These are phyloP conservation scores for Saxicola maurus DNA, from an alignment of 2,797 vertebrate species.

Conservation along the genomic window DNA sequence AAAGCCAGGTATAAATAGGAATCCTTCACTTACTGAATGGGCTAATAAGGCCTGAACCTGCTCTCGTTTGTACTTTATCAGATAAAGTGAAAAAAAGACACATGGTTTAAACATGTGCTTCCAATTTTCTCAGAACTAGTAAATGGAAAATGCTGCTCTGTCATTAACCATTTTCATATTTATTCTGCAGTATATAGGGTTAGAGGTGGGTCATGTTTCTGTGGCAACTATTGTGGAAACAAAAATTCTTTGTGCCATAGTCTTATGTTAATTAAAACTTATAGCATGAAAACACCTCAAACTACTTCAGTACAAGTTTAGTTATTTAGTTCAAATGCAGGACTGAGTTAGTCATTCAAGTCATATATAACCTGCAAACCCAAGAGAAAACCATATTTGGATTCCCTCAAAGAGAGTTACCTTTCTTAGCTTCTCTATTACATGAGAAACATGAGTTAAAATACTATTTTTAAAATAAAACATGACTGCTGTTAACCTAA, in stretches of 20 bases:
- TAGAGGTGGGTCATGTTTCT: conserved; percentile 14
- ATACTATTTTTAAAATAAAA: not conserved
- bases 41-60: not conserved
- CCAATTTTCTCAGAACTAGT: conserved; percentile 14
- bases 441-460: not conserved
- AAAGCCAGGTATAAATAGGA: not conserved
- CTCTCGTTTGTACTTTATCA: not conserved
- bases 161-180: conserved; percentile 35
- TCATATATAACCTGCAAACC: not conserved
- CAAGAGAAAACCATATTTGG: not conserved
- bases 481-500: not conserved
- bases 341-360: not conserved
- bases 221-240: not conserved
- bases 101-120: conserved; percentile 9
- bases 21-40: not conserved
- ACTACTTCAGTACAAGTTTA: not conserved
- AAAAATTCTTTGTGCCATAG: not conserved
- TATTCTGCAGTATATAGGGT: conserved; percentile 13
- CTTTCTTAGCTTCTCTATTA: not conserved
- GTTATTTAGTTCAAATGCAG: not conserved
- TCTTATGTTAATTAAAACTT: not conserved
- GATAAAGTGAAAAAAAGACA: not conserved
- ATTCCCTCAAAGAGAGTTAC: not conserved
- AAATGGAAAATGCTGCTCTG: conserved; percentile 29
- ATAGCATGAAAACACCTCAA: not conserved